Percentiles rank a stretch among this genome's conserved stretches.
phyloP scores from a whole-genome alignment of 2,113 vertebrate genomes.

The Sceloporus undulatus region DNA sequence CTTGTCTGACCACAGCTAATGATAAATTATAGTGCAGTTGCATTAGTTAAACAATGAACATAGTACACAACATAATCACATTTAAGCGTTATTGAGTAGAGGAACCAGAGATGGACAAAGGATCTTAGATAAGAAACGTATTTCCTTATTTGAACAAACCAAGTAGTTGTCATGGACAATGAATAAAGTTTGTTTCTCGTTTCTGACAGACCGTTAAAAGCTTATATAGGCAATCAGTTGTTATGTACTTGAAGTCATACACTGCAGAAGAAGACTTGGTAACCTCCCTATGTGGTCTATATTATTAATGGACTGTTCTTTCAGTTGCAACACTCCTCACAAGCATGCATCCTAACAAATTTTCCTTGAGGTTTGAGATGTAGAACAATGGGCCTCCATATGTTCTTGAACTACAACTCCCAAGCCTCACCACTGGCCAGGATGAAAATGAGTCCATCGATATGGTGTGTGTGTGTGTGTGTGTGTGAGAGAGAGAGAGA shows the following conservation, averaged over 20 bases:
- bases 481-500: too few relatives aligned
- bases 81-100: neutral
- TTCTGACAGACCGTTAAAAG: neutral
- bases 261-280: neutral
- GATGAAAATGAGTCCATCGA: too few relatives aligned
- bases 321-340: neutral
- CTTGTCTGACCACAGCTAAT: neutral
- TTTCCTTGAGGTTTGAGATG: neutral
- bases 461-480: too few relatives aligned
- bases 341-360: neutral
- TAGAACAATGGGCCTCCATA: too few relatives aligned
- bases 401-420: too few relatives aligned
- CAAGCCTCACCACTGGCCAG: too few relatives aligned
- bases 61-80: neutral
- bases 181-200: neutral
- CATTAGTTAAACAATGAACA: neutral
- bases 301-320: neutral
- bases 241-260: neutral
- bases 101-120: neutral
- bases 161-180: neutral
- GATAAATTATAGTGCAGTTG: neutral
- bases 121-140: neutral
- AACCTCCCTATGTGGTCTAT: neutral
- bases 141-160: neutral
- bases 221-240: neutral